A percentile compares a stretch with the other conserved stretches of the same genome.
These are phyloP conservation scores for Calidris pygmaea DNA, from an alignment of 2,113 vertebrate genomes.

Conservation along the genomic window DNA sequence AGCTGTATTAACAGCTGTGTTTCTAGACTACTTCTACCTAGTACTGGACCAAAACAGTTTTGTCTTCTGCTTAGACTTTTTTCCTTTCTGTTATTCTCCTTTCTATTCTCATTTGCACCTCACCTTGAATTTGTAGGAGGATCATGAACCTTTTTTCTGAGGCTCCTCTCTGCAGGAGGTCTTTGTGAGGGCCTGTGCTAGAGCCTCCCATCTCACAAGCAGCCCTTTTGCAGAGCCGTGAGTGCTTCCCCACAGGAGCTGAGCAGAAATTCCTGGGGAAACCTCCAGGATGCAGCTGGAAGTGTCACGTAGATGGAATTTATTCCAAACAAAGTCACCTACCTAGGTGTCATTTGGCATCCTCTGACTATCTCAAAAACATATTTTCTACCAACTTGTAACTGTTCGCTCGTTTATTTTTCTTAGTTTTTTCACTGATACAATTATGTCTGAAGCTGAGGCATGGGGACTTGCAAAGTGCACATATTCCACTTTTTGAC, in stretches of 20 bases:
- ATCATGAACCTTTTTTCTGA: not conserved
- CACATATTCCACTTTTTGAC: not conserved
- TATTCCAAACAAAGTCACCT: not conserved
- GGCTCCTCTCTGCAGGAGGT: not conserved
- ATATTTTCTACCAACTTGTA: not conserved
- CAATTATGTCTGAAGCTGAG: not conserved
- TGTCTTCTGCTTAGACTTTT: not conserved
- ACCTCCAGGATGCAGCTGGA: not conserved
- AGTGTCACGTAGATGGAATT: not conserved
- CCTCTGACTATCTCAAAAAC: not conserved
- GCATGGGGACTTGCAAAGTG: not conserved
- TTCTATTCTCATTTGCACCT: not conserved
- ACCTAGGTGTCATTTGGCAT: not conserved
- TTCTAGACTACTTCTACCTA: not conserved
- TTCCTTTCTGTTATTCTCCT: not conserved
- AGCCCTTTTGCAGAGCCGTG: not conserved
- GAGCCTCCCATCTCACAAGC: not conserved
- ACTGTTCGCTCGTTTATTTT: not conserved
- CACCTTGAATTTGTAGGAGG: not conserved
- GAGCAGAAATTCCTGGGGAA: not conserved
- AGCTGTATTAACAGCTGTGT: not conserved
- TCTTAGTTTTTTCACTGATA: not conserved
- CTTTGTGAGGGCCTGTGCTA: not conserved
- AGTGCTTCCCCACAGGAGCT: not conserved
- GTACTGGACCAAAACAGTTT: not conserved